phyloP scores from a whole-genome alignment of 2,797 vertebrate species.

The Nyctalus aviator region DNA sequence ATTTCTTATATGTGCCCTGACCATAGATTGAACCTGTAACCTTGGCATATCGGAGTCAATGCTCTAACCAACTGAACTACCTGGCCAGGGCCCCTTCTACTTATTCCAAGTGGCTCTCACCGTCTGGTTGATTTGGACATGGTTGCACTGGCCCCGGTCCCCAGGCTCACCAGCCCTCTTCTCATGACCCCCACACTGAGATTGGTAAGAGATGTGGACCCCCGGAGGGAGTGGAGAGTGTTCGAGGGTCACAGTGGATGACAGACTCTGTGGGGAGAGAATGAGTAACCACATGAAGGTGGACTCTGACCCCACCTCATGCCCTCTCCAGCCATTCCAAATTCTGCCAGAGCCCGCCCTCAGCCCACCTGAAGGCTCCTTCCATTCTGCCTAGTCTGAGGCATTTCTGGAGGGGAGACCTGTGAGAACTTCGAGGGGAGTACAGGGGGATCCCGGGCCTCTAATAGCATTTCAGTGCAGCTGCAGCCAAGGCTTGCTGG shows the following conservation, averaged over 20 bases:
- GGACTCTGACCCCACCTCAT: neutral
- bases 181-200: conserved; percentile 81
- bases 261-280: conserved; percentile 81
- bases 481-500: neutral
- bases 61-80: neutral
- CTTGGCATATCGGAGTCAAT: neutral
- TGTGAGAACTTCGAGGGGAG: neutral
- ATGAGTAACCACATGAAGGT: neutral
- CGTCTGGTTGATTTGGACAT: conserved; percentile 85
- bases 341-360: neutral
- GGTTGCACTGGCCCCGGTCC: conserved; percentile 83
- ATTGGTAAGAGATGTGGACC: conserved; percentile 85
- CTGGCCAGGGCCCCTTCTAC: neutral
- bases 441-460: neutral
- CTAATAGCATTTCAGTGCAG: neutral
- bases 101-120: conserved; percentile 76
- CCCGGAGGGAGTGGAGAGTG: conserved; percentile 85
- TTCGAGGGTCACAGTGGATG: conserved; percentile 89
- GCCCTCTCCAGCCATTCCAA: neutral
- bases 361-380: neutral
- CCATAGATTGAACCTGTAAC: neutral
- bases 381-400: neutral
- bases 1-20: neutral
- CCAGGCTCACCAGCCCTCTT: conserved; percentile 65
- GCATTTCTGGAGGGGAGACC: neutral